These are phyloP conservation scores for Dynastes tityus DNA, from an alignment of 2,888 invertebrate genomes.

Conservation along the genomic window DNA sequence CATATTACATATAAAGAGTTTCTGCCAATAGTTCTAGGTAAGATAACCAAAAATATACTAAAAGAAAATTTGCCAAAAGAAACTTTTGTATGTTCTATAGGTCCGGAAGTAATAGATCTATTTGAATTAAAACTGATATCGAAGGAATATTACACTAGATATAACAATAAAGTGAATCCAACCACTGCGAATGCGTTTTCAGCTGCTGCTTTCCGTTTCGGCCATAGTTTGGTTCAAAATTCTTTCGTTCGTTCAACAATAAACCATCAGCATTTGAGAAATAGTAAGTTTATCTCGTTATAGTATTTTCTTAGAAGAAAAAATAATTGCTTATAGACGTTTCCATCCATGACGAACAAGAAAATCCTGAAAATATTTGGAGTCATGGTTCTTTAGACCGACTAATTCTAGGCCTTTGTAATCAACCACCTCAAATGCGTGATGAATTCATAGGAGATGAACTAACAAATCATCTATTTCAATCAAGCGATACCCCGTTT, in stretches of 20 bases:
- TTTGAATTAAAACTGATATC: constrained; percentile 82
- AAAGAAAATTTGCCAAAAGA: background rate
- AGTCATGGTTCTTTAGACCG: constrained; percentile 86
- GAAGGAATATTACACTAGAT: constrained; percentile 82
- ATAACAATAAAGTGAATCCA: constrained; percentile 81
- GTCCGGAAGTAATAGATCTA: constrained; percentile 81
- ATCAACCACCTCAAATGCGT: constrained; percentile 84
- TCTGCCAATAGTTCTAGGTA: constrained; percentile 84
- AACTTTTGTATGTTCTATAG: constrained; percentile 64
- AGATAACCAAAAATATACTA: constrained; percentile 46
- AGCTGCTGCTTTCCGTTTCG: constrained; percentile 89
- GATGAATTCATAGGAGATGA: constrained; percentile 89
- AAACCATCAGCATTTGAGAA: constrained; percentile 78
- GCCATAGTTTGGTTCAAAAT: constrained; percentile 88
- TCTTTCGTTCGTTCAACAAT: constrained; percentile 83
- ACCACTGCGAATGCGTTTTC: constrained; percentile 85
- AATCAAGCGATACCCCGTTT: constrained; percentile 80
- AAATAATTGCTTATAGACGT: constrained; percentile 75
- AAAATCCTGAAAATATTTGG: constrained; percentile 81
- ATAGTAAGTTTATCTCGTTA: constrained; percentile 73
- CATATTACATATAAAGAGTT: constrained; percentile 90
- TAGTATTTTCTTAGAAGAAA: background rate
- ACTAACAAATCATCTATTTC: constrained; percentile 88
- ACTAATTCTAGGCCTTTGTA: constrained; percentile 82
- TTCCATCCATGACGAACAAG: constrained; percentile 84